Base-by-base conservation (phyloP, 2,113 vertebrate species). In the mouse (Mus musculus) region DNA sequence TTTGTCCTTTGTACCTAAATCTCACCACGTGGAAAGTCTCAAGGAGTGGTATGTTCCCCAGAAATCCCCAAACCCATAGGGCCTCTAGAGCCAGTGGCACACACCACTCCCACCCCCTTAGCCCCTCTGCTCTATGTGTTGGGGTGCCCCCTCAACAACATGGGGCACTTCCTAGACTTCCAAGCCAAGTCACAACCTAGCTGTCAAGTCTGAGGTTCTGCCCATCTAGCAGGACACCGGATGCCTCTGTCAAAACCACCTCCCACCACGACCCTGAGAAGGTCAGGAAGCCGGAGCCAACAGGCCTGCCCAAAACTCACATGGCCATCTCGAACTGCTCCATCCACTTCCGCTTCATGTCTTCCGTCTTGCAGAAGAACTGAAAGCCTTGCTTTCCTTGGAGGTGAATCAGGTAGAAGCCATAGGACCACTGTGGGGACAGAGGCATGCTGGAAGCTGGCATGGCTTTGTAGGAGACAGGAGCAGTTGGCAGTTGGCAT, bases 261-360 rank as follows among this genome's bases (percentile, higher is more conserved):
- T 67, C 46, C 75, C 46, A 39, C 72, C 20, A 46, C 16, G 26
- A 30, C 17, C 28, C 59, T 9, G 4, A 33, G 16, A 24, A 7
- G 71, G 26, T 42, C 30, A 65, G 56, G 39, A 63, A 19, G 26
- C 11, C 69, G 33, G 49, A 56, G 24, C 69, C 86, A 54, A 69
- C 7, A 10, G 6, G 12, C 80, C 80, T 13, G 20, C 75, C 75
- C 26, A 2, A 20, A 46, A 98, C 99, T 98, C 98, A 99, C 99
- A 99, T 99, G 96, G 99, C 99, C 99, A 99, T 99, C 96, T 99
- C 99, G 90, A 99, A 99, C 98, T 99, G 99, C 97, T 99, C 99
- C 99, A 99, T 99, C 99, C 99, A 99, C 92, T 99, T 99, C 98
- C 99, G 98, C 98, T 99, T 99, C 97, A 99, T 99, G 77, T 99